Evolutionary conservation across 2,797 vertebrate genomes (phyloP), one percentile per base, ranked within the genome.

Genomic region (Rousettus madagascariensis): DNA sequence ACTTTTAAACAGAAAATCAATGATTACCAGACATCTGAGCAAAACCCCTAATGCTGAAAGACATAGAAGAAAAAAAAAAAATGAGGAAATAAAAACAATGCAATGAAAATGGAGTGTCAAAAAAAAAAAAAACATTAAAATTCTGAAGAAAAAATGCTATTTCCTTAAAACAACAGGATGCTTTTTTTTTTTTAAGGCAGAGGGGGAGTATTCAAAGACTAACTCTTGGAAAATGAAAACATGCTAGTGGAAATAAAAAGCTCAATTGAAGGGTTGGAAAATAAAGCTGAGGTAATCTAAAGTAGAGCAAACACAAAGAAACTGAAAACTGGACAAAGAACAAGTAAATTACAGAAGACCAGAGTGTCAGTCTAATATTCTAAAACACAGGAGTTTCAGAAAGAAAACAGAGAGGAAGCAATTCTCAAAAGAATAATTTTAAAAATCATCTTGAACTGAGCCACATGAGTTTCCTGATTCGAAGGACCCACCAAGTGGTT

Each of bases 141-240:
- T 66, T 63, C 92, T 80, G n/a, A 86, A 63, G 68, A 61, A 92
- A 80, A 83, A 57, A 41, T 15, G 77, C 22, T 46, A 57, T 30
- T 77, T 53, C 55, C 53, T 82, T 82, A 43, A 84, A 72, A 93
- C 24, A 87, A 63, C 15, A 87, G 77, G 77, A 53, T 22, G 36
- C n/a, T n/a, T 7, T 41, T 79, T 80, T 80, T 69, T 46, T 86
- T n/a, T 7, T 55, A 28, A 49, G 20, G 16, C 10, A 26, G 12
- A 38, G 28, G 46, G 8, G 65, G 13, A 43, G 10, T 69, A 90
- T 1, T 59, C 33, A 66, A 83, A 93, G 53, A 86, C 49, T 7
- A 11, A 0, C 61, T 71, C 38, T 85, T 85, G 28, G 19, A 80
- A 93, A 96, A 84, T 57, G 74, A 95, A 96, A 79, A 72, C 65